These are phyloP conservation scores for Suricata suricatta DNA, from an alignment of 2,113 vertebrate genomes.

Conservation along the genomic window DNA sequence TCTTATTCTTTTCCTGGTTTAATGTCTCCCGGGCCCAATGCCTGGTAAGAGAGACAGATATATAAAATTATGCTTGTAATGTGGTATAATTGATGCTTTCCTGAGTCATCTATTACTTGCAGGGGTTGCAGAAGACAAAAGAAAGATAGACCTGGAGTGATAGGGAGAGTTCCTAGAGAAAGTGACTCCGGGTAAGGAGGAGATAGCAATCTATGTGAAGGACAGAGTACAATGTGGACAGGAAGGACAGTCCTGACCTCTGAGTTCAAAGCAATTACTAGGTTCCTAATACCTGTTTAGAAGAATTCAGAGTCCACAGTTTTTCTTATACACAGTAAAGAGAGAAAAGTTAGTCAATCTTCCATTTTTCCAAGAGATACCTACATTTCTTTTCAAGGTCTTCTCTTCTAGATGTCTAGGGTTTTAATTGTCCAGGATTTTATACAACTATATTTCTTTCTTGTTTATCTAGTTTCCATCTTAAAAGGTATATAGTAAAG, in stretches of 20 bases:
- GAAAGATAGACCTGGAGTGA: neutral
- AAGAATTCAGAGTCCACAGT: neutral
- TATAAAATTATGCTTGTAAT: neutral
- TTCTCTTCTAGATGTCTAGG: neutral
- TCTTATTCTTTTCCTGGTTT: neutral
- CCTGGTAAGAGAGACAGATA: neutral
- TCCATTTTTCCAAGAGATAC: neutral
- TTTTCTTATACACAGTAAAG: neutral
- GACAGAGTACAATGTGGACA: neutral
- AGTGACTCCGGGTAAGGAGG: neutral
- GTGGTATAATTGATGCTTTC: neutral
- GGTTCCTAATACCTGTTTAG: neutral
- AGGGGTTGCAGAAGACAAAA: neutral
- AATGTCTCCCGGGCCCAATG: neutral
- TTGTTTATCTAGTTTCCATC: neutral
- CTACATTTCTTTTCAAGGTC: neutral
- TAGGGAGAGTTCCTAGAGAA: neutral
- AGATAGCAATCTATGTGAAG: neutral
- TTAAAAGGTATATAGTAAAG: neutral
- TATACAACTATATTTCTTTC: neutral
- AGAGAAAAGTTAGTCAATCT: neutral
- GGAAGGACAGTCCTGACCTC: neutral
- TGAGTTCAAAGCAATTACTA: neutral
- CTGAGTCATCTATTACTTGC: neutral
- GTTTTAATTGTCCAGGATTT: neutral